These are phyloP conservation scores for Nomia melanderi DNA, from an alignment of 1,140 invertebrate species.

Conservation along the genomic window DNA sequence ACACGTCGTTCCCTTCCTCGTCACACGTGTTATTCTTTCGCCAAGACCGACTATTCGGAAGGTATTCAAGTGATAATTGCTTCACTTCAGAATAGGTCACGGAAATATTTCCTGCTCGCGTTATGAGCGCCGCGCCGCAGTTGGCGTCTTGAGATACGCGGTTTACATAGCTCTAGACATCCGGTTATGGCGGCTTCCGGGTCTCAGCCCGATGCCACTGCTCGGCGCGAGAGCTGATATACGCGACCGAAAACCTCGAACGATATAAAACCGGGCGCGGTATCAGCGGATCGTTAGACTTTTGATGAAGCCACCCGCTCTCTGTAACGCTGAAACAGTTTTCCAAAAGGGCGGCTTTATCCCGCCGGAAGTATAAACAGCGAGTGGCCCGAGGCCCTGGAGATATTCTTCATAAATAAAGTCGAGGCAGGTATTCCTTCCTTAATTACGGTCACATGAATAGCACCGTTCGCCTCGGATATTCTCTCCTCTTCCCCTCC, in stretches of 20 bases:
- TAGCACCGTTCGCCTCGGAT: background rate
- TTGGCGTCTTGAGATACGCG: constrained; percentile 10
- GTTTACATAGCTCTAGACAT: background rate
- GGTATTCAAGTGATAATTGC: background rate
- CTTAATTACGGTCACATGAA: constrained; percentile 4
- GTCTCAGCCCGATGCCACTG: too few species aligned
- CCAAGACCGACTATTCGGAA: background rate
- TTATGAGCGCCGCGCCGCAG: background rate
- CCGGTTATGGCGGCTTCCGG: background rate
- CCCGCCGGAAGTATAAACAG: background rate
- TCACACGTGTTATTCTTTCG: background rate
- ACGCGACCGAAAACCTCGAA: background rate
- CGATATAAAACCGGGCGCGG: background rate
- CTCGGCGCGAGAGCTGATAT: background rate
- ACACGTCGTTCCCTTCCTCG: background rate
- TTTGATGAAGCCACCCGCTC: background rate
- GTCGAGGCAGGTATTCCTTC: background rate
- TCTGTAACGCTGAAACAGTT: background rate
- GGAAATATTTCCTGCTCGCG: constrained; percentile 5
- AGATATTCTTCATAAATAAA: background rate
- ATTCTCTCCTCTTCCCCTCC: too few species aligned
- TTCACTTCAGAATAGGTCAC: background rate
- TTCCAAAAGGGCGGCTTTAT: constrained; percentile 1
- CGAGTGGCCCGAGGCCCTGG: background rate
- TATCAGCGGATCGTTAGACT: background rate